Percentiles rank a stretch among this genome's conserved stretches.
These are phyloP conservation scores for Dicrurus megarhynchus DNA, from an alignment of 2,113 vertebrate genomes.

Conservation along the genomic window DNA sequence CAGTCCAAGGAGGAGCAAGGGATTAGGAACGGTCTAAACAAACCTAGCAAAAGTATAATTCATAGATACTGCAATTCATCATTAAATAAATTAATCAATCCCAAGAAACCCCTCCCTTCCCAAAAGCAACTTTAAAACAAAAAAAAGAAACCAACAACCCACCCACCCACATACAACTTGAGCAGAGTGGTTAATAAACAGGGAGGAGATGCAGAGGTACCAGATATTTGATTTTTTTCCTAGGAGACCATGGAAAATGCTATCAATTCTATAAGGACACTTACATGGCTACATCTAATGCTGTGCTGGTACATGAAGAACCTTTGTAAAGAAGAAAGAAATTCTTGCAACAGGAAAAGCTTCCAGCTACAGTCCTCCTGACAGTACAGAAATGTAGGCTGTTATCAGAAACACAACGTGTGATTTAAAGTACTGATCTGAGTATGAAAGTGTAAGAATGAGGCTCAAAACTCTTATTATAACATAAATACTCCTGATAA, in stretches of 20 bases:
- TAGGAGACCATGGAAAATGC: background rate
- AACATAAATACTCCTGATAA: background rate
- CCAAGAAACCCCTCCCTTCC: fast-evolving
- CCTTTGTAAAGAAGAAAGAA: background rate
- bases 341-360: background rate
- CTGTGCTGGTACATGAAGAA: background rate
- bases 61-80: background rate
- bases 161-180: background rate
- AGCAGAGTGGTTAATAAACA: background rate
- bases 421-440: background rate
- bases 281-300: background rate
- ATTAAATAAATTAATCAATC: background rate
- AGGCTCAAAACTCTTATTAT: background rate
- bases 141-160: background rate
- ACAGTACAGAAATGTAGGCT: background rate
- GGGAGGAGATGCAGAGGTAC: background rate
- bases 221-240: background rate
- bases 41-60: background rate
- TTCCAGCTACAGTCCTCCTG: background rate
- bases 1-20: background rate
- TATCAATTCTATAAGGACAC: background rate
- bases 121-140: background rate
- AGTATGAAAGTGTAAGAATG: background rate
- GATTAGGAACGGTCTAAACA: background rate
- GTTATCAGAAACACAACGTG: fast-evolving